Base-by-base conservation (phyloP, 2,797 vertebrate species). In the Acipenser oxyrinchus region DNA sequence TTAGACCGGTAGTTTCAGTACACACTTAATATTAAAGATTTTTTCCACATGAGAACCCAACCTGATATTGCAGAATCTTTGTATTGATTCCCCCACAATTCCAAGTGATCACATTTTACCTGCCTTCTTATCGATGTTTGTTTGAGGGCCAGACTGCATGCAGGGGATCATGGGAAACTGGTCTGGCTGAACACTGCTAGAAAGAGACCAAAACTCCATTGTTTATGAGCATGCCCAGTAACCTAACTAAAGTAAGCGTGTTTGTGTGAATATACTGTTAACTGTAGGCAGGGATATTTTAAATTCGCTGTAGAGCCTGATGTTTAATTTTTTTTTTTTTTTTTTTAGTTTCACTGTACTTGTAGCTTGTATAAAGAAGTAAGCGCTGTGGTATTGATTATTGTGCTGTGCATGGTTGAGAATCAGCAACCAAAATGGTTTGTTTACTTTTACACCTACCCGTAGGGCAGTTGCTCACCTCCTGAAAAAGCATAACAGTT, bases 1-100 rank as follows among this genome's bases (percentile, higher is more conserved):
- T 10, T 58, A 58, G 5, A 58, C 13, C 1, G 55, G 10, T 58
- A 13, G 6, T 58, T 37, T 37, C 4, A n/a, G 23, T 37, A 37
- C 23, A 37, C 2, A 2, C 23, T 37, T 37, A 37, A 37, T 37
- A 37, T 37, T 37, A 37, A 37, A 37, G 23, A 4, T 37, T 37
- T 37, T 37, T 37, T 37, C 4, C 68, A 59, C 68, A 66, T 68
- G 70, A 71, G 68, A 65, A 59, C 68, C 18, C 66, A 68, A 75
- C 78, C 75, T 71, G 71, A 62, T 86, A 77, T 76, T 78, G 71
- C 74, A 79, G 2, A 69, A 70, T 81, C 71, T 79, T 76, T 79
- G 51, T 83, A 88, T 81, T 76, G 86, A 88, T 87, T 81, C 81
- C 83, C 77, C 75, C 76, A 85, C 84, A 87, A 78, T 87, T 85